Percentiles rank a stretch among this genome's conserved stretches.
phyloP scores from a whole-genome alignment of 2,797 vertebrate species.

The Zenarchopterus dispar region DNA sequence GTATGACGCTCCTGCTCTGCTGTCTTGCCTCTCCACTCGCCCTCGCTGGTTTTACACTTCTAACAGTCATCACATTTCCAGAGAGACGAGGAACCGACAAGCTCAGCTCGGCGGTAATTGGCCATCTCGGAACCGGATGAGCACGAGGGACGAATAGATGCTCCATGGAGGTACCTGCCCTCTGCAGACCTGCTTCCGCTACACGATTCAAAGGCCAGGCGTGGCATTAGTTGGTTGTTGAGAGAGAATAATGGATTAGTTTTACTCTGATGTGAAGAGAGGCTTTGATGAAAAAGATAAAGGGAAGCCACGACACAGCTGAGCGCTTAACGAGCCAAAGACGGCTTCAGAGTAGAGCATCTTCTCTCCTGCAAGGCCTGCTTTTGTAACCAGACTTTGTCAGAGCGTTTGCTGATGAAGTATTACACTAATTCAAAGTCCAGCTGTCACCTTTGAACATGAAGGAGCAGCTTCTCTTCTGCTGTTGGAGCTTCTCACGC shows the following conservation, averaged over 20 bases:
- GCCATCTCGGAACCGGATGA: constrained; percentile 43
- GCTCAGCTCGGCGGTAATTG: constrained; percentile 62
- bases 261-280: constrained; percentile 17
- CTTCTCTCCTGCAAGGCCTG: neutral
- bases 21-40: constrained; percentile 5
- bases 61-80: constrained; percentile 49
- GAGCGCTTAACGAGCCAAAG: constrained; percentile 12
- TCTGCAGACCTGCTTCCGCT: constrained; percentile 3
- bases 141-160: constrained; percentile 36
- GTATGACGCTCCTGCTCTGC: neutral
- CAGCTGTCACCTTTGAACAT: too few species aligned
- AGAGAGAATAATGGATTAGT: constrained; percentile 48
- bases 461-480: too few species aligned
- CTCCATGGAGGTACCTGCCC: constrained; percentile 15
- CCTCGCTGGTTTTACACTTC: constrained; percentile 47
- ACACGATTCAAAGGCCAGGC: constrained; percentile 24
- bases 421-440: too few species aligned
- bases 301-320: constrained; percentile 26
- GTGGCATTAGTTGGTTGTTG: constrained; percentile 28
- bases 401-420: neutral
- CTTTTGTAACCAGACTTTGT: constrained; percentile 3
- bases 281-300: constrained; percentile 38
- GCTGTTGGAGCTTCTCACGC: too few species aligned
- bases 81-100: constrained; percentile 57
- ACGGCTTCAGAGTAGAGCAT: neutral